Conservation (phyloP, 2,113 vertebrate species). For the Pluvianellus socialis region DNA sequence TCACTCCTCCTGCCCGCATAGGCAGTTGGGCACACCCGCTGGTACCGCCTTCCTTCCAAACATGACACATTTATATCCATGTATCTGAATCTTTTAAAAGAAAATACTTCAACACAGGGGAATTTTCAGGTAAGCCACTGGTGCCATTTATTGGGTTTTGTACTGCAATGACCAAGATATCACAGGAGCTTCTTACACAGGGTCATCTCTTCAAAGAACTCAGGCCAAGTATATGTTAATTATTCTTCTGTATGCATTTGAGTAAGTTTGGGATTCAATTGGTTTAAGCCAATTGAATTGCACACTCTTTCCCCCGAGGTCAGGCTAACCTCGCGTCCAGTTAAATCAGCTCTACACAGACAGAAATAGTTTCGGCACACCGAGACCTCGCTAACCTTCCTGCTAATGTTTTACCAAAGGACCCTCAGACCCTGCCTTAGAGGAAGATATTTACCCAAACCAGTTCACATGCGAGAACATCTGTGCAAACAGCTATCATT, state of each 20-base stretch:
- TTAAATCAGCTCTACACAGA: slow-evolving; percentile 6
- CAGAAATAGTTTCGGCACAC: neutral
- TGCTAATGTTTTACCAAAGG: slow-evolving; percentile 48
- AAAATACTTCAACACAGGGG: neutral
- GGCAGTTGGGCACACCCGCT: neutral
- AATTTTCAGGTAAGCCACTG: neutral
- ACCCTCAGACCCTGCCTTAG: neutral
- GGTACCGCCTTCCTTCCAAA: fast-evolving
- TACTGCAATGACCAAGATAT: neutral
- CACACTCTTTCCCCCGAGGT: slow-evolving; percentile 17
- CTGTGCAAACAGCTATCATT: neutral
- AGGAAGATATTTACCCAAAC: neutral
- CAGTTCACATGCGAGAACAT: neutral
- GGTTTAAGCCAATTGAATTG: neutral
- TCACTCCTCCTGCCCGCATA: neutral
- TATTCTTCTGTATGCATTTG: neutral
- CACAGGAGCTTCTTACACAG: neutral
- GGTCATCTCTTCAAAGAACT: neutral
- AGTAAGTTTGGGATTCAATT: neutral
- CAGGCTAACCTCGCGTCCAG: slow-evolving; percentile 12
- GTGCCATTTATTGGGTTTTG: neutral
- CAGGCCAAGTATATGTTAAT: neutral
- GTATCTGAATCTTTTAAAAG: neutral
- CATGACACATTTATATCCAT: neutral
- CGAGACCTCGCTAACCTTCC: neutral